A percentile compares a stretch with the other conserved stretches of the same genome.
Evolutionary conservation across 2,888 invertebrate species (phyloP).

Genomic region (Nebria brevicollis): DNA sequence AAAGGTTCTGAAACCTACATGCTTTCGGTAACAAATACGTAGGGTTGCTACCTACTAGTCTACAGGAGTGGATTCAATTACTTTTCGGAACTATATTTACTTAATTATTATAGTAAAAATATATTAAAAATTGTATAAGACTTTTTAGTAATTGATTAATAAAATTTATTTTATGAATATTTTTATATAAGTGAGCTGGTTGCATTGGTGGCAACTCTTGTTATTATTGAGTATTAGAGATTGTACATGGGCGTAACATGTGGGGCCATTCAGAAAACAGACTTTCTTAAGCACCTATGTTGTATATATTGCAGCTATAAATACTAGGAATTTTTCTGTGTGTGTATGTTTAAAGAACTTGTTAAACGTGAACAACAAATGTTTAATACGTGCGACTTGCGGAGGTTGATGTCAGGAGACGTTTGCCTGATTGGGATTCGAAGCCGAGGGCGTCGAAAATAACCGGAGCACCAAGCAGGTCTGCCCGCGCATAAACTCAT

Average conservation of each 20-base stretch:
- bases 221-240: neutral
- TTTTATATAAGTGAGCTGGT: neutral
- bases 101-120: neutral
- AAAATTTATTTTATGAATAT: too few relatives aligned
- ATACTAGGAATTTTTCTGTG: neutral
- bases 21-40: neutral
- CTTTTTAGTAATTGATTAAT: too few relatives aligned
- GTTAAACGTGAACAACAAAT: neutral
- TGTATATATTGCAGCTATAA: neutral
- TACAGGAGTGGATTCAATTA: neutral
- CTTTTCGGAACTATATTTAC: neutral
- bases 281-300: neutral
- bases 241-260: slow-evolving; percentile 1
- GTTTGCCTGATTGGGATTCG: neutral
- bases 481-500: neutral
- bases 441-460: neutral
- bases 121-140: too few relatives aligned
- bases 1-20: neutral
- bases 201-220: neutral
- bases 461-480: neutral
- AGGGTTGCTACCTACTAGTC: neutral
- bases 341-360: neutral
- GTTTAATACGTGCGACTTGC: neutral
- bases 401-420: neutral
- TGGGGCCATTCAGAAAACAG: neutral